Evolutionary conservation across 1,140 invertebrate genomes (phyloP).

Genomic region (Coelopa frigida): DNA sequence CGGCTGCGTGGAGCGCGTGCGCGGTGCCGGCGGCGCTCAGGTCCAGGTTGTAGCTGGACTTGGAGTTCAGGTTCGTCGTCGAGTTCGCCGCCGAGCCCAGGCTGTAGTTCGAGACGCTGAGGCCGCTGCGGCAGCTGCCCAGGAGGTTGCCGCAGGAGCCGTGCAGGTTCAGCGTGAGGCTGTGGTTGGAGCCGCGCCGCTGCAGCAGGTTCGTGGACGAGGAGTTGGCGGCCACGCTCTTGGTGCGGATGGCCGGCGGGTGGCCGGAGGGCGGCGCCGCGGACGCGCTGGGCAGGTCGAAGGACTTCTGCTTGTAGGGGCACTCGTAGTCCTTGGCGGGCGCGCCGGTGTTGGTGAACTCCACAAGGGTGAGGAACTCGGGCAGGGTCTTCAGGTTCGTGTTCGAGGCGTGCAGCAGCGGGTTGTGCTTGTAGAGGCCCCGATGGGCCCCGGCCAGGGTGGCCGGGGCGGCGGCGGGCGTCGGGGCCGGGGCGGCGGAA

Average conservation of each 20-base stretch:
- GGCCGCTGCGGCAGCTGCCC: conserved; percentile 25
- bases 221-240: conserved; percentile 36
- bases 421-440: conserved; percentile 30
- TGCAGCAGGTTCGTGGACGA: conserved; percentile 57
- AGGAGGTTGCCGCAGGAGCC: conserved; percentile 41
- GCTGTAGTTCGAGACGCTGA: conserved; percentile 37
- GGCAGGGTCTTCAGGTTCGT: conserved; percentile 58
- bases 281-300: conserved; percentile 24
- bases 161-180: conserved; percentile 61
- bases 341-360: conserved; percentile 45
- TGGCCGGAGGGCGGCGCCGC: conserved; percentile 6
- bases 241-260: conserved; percentile 16
- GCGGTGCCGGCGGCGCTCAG: conserved; percentile 11
- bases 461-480: not conserved
- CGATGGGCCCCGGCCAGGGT: conserved; percentile 15
- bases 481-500: not conserved
- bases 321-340: not conserved
- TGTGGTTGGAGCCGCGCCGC: conserved; percentile 81
- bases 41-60: conserved; percentile 38
- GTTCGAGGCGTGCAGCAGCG: conserved; percentile 49
- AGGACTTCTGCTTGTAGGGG: conserved; percentile 35
- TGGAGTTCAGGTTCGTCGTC: conserved; percentile 26
- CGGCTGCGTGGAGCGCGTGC: conserved; percentile 2
- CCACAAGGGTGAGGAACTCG: conserved; percentile 57
- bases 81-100: conserved; percentile 25